A percentile compares a stretch with the other conserved stretches of the same genome.
These are phyloP conservation scores for Microtus montanus DNA, from an alignment of 2,113 vertebrate species.

Conservation along the genomic window DNA sequence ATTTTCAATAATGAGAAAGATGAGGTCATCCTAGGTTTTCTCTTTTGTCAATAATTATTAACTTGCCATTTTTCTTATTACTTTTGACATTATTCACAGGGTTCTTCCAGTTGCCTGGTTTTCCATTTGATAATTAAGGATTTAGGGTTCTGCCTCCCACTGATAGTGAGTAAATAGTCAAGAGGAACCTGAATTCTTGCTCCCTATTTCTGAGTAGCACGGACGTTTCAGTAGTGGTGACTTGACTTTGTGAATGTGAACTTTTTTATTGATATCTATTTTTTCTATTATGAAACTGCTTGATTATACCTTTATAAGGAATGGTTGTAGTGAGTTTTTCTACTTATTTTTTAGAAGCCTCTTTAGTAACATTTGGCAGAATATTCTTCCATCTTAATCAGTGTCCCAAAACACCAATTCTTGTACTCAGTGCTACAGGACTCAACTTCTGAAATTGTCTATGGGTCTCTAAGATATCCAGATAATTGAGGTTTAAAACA, in stretches of 20 bases:
- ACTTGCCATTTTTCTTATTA: background rate
- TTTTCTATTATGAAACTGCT: conserved; percentile 52
- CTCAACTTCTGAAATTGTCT: conserved; percentile 62
- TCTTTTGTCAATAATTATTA: conserved; percentile 16
- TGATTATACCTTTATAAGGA: conserved; percentile 65
- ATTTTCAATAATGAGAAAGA: background rate
- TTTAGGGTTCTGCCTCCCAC: background rate
- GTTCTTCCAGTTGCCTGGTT: background rate
- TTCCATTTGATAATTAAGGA: background rate
- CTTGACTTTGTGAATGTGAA: conserved; percentile 18
- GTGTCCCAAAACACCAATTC: conserved; percentile 77
- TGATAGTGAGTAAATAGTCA: background rate
- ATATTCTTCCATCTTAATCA: conserved; percentile 71
- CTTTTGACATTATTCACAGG: background rate
- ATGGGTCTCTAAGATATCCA: conserved; percentile 57
- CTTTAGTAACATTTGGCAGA: conserved; percentile 53
- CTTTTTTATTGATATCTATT: conserved; percentile 37
- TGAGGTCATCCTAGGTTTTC: background rate
- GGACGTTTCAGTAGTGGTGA: background rate
- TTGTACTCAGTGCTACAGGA: conserved; percentile 49
- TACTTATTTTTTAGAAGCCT: conserved; percentile 62
- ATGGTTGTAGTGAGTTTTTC: conserved; percentile 60
- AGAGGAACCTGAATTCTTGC: background rate
- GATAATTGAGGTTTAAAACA: conserved; percentile 40
- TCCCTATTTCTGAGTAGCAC: background rate